These are phyloP conservation scores for Lagopus muta DNA, from an alignment of 2,113 vertebrate species.

Conservation along the genomic window DNA sequence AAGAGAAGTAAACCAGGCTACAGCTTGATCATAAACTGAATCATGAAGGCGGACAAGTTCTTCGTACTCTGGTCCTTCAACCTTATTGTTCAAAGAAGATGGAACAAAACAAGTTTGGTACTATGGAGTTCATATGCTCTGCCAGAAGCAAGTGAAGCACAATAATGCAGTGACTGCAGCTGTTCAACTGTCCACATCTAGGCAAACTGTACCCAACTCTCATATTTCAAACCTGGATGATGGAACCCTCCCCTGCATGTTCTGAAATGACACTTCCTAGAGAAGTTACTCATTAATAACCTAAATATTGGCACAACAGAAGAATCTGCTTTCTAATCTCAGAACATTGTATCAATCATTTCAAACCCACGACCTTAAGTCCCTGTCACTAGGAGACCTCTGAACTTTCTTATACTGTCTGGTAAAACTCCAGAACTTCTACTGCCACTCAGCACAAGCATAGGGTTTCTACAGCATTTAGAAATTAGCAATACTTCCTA, in stretches of 20 bases:
- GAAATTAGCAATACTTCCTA: neutral
- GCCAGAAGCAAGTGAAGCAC: slow-evolving; percentile 43
- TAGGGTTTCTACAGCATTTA: neutral
- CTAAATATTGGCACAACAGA: neutral
- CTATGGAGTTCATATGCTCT: neutral
- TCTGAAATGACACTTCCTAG: neutral
- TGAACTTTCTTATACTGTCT: neutral
- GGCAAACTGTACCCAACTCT: neutral
- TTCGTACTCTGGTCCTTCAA: slow-evolving; percentile 85
- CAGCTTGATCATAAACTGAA: slow-evolving; percentile 90
- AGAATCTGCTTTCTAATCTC: neutral
- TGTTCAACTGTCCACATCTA: slow-evolving; percentile 5
- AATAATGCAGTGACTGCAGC: slow-evolving; percentile 30
- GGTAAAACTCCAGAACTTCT: slow-evolving; percentile 4
- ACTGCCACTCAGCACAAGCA: neutral
- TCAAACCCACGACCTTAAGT: neutral
- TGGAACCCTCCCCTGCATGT: slow-evolving; percentile 23
- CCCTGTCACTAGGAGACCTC: neutral
- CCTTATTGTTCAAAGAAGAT: slow-evolving; percentile 70
- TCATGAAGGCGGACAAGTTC: slow-evolving; percentile 88
- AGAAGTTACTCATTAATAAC: neutral
- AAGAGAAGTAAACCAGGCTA: slow-evolving; percentile 91
- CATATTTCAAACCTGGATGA: slow-evolving; percentile 33
- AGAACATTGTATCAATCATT: neutral
- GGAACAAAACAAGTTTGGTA: slow-evolving; percentile 34